Percentiles rank a stretch among this genome's conserved stretches.
Conservation (phyloP, 2,888 invertebrate genomes). For the Notocelia uddmanniana region DNA sequence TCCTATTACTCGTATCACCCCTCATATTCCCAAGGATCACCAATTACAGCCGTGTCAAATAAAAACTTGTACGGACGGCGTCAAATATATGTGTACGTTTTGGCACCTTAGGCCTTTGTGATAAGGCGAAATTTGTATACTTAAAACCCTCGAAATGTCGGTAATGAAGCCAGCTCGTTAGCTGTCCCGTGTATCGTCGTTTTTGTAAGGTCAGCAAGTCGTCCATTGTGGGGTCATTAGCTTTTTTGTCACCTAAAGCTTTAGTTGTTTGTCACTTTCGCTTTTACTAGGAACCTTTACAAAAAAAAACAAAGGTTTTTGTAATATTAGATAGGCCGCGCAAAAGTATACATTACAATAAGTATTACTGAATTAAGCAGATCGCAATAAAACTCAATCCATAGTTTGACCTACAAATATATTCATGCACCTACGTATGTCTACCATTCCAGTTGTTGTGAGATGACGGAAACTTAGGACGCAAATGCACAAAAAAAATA, state of each 20-base stretch:
- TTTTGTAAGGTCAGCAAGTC: slow-evolving; percentile 35
- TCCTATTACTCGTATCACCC: slow-evolving; percentile 11
- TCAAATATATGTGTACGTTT: background rate
- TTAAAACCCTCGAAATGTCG: slow-evolving; percentile 8
- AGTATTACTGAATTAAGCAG: background rate
- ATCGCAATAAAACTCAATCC: too few species aligned
- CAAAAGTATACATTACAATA: background rate
- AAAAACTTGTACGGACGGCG: slow-evolving; percentile 13
- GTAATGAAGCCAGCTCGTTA: slow-evolving; percentile 39
- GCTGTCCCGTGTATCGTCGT: slow-evolving; percentile 38
- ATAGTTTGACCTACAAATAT: too few species aligned
- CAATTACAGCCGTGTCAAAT: slow-evolving; percentile 26
- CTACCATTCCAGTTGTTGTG: background rate
- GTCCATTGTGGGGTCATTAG: slow-evolving; percentile 25
- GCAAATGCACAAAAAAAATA: too few species aligned
- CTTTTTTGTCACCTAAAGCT: slow-evolving; percentile 29
- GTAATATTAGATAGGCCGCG: background rate
- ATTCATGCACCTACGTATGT: background rate
- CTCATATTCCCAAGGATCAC: slow-evolving; percentile 9
- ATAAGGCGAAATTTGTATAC: background rate
- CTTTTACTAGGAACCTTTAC: background rate
- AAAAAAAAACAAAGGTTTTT: background rate
- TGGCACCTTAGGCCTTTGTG: background rate
- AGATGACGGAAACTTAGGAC: background rate
- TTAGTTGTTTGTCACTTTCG: slow-evolving; percentile 25